phyloP scores from a whole-genome alignment of 2,113 vertebrate genomes.

The Natator depressus region DNA sequence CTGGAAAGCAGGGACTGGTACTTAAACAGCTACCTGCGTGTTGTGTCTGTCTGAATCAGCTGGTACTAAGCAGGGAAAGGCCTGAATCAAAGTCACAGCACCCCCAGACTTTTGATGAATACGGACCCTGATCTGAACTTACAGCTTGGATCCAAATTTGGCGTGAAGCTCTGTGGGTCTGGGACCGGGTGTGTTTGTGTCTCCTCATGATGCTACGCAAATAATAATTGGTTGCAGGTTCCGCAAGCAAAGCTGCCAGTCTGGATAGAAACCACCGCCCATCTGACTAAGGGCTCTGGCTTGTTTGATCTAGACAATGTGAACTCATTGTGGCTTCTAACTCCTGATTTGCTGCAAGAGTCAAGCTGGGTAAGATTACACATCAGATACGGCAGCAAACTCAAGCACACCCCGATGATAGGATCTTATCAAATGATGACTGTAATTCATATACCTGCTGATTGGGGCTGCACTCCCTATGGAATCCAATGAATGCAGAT shows the following conservation, averaged over 20 bases:
- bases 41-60: neutral
- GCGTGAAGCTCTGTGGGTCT: neutral
- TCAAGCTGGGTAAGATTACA: conserved; percentile 15
- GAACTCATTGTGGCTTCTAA: conserved; percentile 20
- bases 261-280: accelerated
- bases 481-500: conserved; percentile 21
- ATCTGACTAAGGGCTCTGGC: neutral
- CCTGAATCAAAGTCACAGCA: neutral
- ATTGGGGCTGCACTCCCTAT: accelerated
- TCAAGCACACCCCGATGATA: neutral
- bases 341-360: conserved; percentile 8
- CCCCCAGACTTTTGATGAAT: accelerated
- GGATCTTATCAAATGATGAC: neutral
- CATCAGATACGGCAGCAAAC: conserved; percentile 32
- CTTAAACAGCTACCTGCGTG: neutral
- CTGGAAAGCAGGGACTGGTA: neutral
- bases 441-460: conserved; percentile 8
- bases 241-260: neutral
- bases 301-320: conserved; percentile 28
- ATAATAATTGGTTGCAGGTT: neutral
- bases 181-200: neutral
- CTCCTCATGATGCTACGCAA: neutral
- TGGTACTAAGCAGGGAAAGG: neutral
- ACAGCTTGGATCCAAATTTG: neutral
- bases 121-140: neutral